Percentiles rank a stretch among this genome's conserved stretches.
These are phyloP conservation scores for Cheirogaleus major DNA, from an alignment of 2,797 vertebrate genomes.

Conservation along the genomic window DNA sequence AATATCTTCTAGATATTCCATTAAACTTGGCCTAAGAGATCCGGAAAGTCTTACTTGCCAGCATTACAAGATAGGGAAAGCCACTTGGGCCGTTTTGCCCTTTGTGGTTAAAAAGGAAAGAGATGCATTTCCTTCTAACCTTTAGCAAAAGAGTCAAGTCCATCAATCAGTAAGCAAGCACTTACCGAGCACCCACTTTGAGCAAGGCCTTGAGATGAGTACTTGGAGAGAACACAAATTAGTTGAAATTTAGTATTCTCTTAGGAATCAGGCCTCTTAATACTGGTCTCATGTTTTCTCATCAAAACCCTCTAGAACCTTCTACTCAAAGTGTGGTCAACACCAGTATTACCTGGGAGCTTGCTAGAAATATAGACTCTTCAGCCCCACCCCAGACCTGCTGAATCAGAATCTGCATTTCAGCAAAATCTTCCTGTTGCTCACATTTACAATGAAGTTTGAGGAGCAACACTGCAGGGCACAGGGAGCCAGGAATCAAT, in stretches of 20 bases:
- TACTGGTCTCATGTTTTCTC: neutral
- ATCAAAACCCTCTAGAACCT: neutral
- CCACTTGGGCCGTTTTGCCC: neutral
- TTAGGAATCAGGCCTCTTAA: neutral
- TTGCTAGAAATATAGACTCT: neutral
- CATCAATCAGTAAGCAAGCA: neutral
- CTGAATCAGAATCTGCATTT: conserved; percentile 28
- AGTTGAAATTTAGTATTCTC: neutral
- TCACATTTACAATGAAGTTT: neutral
- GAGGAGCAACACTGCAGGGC: neutral
- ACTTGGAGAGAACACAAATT: neutral
- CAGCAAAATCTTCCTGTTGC: neutral
- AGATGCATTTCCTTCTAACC: neutral
- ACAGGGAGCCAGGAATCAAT: conserved; percentile 6
- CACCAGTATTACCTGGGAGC: neutral
- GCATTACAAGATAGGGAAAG: neutral
- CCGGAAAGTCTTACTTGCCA: neutral
- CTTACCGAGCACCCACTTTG: neutral
- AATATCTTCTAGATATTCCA: neutral
- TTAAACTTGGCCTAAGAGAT: conserved; percentile 9
- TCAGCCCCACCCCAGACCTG: neutral
- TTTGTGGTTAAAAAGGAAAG: neutral
- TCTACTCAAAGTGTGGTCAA: neutral
- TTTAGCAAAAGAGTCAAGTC: conserved; percentile 43
- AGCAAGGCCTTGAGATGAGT: neutral